Evolutionary conservation across 1,140 invertebrate genomes (phyloP).

Genomic region (Macrosteles quadrilineatus): DNA sequence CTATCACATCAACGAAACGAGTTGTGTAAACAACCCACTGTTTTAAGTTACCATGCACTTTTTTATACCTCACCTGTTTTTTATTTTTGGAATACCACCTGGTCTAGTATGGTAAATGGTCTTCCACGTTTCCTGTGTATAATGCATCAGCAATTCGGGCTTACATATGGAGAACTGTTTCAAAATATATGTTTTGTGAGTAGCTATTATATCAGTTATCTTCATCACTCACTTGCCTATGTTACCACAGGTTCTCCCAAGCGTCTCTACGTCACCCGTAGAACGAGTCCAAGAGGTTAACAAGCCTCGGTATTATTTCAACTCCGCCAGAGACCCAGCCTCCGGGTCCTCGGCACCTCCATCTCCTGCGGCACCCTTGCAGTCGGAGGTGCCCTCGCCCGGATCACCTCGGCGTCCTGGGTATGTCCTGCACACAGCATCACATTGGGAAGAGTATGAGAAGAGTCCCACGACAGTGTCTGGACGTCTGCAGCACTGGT

Average conservation of each 20-base stretch:
- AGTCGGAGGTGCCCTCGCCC: slow-evolving; percentile 2
- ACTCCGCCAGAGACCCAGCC: background rate
- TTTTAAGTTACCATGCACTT: no score
- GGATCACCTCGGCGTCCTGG: slow-evolving; percentile 35
- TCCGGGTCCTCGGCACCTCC: slow-evolving; percentile 1
- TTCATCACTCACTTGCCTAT: no score
- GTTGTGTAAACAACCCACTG: no score
- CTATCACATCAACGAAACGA: no score
- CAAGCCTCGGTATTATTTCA: slow-evolving; percentile 22
- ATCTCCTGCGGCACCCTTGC: background rate
- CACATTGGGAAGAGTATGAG: slow-evolving; percentile 31
- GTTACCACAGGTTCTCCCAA: slow-evolving; percentile 18
- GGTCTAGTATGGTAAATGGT: no score
- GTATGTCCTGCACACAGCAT: slow-evolving; percentile 38
- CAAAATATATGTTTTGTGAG: no score
- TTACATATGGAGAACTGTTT: no score
- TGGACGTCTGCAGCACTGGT: slow-evolving; percentile 15
- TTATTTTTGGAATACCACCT: no score
- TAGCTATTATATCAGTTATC: no score
- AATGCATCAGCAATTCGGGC: no score
- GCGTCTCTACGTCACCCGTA: slow-evolving; percentile 27
- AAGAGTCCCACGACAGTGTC: background rate
- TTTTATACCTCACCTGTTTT: no score
- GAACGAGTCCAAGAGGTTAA: slow-evolving; percentile 27
- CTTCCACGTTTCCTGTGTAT: no score